These are phyloP conservation scores for Neomorphus geoffroyi DNA, from an alignment of 2,797 vertebrate species.

Conservation along the genomic window DNA sequence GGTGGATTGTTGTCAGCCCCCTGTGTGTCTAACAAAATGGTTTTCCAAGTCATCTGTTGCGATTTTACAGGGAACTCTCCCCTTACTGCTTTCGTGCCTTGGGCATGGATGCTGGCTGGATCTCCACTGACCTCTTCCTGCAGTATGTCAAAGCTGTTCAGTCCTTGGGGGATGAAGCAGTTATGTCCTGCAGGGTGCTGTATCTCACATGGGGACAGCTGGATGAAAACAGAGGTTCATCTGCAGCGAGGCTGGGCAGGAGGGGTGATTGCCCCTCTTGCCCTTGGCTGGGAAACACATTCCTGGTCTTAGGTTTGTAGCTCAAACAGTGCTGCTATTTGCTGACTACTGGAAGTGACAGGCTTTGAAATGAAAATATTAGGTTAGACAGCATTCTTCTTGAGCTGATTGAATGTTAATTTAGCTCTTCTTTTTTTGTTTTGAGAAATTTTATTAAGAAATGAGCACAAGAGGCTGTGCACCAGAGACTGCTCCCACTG, in stretches of 20 bases:
- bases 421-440: neutral
- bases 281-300: neutral
- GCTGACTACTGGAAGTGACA: neutral
- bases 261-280: neutral
- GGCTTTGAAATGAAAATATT: neutral
- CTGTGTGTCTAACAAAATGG: neutral
- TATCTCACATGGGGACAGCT: neutral
- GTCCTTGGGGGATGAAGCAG: neutral
- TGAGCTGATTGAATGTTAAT: neutral
- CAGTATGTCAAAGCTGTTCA: neutral
- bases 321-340: neutral
- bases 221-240: neutral
- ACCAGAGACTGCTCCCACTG: neutral
- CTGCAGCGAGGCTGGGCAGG: neutral
- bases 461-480: neutral
- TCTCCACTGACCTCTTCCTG: neutral
- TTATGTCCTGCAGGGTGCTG: neutral
- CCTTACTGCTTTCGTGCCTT: neutral
- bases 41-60: neutral
- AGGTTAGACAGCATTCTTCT: neutral
- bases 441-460: neutral
- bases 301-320: neutral
- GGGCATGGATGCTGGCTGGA: neutral
- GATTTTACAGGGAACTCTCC: neutral
- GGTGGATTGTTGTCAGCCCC: neutral